Evolutionary conservation across 2,888 invertebrate genomes (phyloP), one percentile per base, ranked within the genome.

Genomic region (Papilio protenor): DNA sequence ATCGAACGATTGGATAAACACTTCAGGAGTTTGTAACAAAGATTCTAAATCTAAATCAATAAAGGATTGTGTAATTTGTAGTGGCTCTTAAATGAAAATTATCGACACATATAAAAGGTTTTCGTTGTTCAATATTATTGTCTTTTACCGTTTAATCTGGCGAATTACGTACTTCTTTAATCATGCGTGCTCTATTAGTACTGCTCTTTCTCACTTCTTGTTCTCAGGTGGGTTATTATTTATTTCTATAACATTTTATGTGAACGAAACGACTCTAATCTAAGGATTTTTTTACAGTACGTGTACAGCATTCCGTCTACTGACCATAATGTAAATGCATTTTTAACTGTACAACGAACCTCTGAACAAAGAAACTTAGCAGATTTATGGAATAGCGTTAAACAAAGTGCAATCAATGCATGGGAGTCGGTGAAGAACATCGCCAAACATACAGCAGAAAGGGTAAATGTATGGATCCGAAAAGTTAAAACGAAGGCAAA

Each of bases 391-490:
- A 81, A 82, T 47, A 85, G 82, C 72, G 84, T 89, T 21, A 89
- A 85, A 80, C 83, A 84, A 4, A 85, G 83, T 72, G 85, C 86
- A 0, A 77, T 82, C 59, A 83, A 81, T 66, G 83, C 85, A 23
- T 89, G 87, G 89, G 83, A 87, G 16, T 82, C 83, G 21, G 74
- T 91, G 2, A 87, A 87, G 81, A 75, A 79, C n/a, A 77, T 88
- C 18, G 85, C 87, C n/a, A 77, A 83, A 40, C 83, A 84, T 49
- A 85, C 86, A 18, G 85, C 83, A 27, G 80, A 84, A 11, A 88
- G 86, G 80, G 81, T 89, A 27, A 79, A 79, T 16, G 64, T 70
- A 69, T 88, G 86, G 85, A 80, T 84, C 6, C 77, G 83, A 77
- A 83, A 85, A 47, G 77, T 87, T 0, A 87, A 86, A 82, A 79